Base-by-base conservation (phyloP, 2,797 vertebrate genomes). In the Chloroceryle amazona region DNA sequence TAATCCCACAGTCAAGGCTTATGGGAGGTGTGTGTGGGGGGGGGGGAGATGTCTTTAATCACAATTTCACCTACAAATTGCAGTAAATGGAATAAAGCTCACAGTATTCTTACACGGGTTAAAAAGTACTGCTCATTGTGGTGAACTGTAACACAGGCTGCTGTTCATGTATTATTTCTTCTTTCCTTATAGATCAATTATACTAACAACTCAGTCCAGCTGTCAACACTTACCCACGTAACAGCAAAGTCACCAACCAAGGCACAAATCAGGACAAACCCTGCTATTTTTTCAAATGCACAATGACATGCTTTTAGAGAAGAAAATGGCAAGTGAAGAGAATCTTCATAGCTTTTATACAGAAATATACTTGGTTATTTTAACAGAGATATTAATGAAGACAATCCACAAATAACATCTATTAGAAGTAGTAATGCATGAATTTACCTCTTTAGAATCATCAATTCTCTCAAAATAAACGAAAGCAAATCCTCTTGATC, bases 401-500 rank as follows among this genome's bases (percentile, higher is more conserved):
- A 78, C 8, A 39, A 55, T 3, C 29, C 25, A 78, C 11, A 54
- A 73, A 22, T 3, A 63, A 67, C 16, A 55, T 4, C 39, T 60
- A 23, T 28, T 46, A 21, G 9, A 63, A 74, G 10, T 3, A 49
- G 13, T 15, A 74, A 91, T 92, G 3, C 3, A 55, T 16, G 46
- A 87, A 89, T 58, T 97, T 98, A 99, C 99, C 99, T 99, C 99
- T 97, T 99, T 99, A 75, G 99, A 99, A 96, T 99, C 99, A 47
- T 99, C 99, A 66, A 99, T 98, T 96, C 99, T 99, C 97, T 99
- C 99, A 90, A 99, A 99, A 97, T 99, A 99, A 96, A 99, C 99
- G 4, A 99, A 99, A 74, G 99, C 99, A 95, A 99, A 99, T 96
- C 99, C 99, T 70, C 99, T 98, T 81, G 99, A 99, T 83, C 99